Evolutionary conservation across 2,888 invertebrate genomes (phyloP), one percentile per base, ranked within the genome.

Genomic region (Synergus japonicus): DNA sequence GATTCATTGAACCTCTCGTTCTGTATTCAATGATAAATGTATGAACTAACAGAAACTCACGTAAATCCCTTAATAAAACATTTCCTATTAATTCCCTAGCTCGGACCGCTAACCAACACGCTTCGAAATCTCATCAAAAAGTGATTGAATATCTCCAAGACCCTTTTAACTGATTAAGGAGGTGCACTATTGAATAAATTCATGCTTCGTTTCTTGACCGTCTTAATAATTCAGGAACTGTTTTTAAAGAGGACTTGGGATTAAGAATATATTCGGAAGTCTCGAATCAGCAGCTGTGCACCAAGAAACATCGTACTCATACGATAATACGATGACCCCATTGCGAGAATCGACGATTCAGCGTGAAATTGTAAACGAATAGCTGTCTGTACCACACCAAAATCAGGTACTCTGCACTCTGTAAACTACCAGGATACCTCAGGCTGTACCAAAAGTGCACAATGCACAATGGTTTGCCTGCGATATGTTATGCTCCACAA

Each of bases 271-370:
- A 54, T n/a, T 67, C 67, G 29, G 13, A 8, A 46, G 22, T 46
- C 46, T 67, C 66, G 66, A 10, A 44, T 44, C 22, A 29, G 44
- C 29, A 46, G 22, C 44, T 44, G 76, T 76, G 76, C 63, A 41
- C 78, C 15, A 43, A 37, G 41, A 46, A 29, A 29, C 29, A 29
- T 29, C 3, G 29, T 3, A 29, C 29, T 29, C 29, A 29, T 29
- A 29, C 29, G 29, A 3, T 29, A 29, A 29, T 29, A 29, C 29
- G 54, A 66, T 77, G 82, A 82, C 82, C 80, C 80, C 77, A 80
- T 82, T 73, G 60, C 76, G 37, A 41, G 65, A 77, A 77, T 79
- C 63, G 66, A 76, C 77, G 76, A 76, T 79, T 81, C 77, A 79
- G 65, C 76, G 77, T 66, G 65, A 79, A 77, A 79, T 79, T 60